Base-by-base conservation (phyloP, 2,888 invertebrate species). In the Yponomeuta sedellus region DNA sequence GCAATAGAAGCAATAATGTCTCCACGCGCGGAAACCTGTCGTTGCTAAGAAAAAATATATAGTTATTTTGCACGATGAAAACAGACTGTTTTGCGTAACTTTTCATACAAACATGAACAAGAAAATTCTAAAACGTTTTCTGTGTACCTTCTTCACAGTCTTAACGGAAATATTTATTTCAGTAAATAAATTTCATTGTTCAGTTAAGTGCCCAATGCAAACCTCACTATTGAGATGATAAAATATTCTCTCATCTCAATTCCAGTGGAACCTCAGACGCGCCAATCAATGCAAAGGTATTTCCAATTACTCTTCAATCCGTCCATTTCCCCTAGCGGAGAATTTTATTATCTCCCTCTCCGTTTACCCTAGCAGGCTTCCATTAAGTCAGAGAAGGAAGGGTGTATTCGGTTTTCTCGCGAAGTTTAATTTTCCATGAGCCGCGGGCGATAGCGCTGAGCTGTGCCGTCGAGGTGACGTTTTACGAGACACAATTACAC, bases 261-360 rank as follows among this genome's bases (percentile, higher is more conserved):
- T 82, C 78, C 75, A 75, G 73, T 64, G 65, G 64, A 81, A 86
- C 85, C 88, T 84, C 88, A 78, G 81, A 75, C 66, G 61, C 81
- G 75, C 79, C 81, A 83, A 82, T 87, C 86, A 85, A 88, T 86
- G 83, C 80, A 73, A 80, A 86, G 90, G 91, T 88, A 91, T 91
- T 91, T 91, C 86, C 91, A 91, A 91, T 91, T 91, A 91, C 88
- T 86, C 85, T 83, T 80, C 82, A 88, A 90, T 87, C 88, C 88
- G 84, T 83, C 86, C 86, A 86, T 87, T 88, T 84, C 84, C 83
- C 79, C 78, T 82, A 74, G 75, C 79, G 73, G 79, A 78, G 81
- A 84, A 85, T 84, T 87, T 88, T 85, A 85, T 83, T 80, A 79
- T 73, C 68, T 69, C 81, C 73, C 67, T 89, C 88, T 76, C 79